A percentile compares a stretch with the other conserved stretches of the same genome.
phyloP scores from a whole-genome alignment of 2,797 vertebrate genomes.

The Siniperca scherzeri region DNA sequence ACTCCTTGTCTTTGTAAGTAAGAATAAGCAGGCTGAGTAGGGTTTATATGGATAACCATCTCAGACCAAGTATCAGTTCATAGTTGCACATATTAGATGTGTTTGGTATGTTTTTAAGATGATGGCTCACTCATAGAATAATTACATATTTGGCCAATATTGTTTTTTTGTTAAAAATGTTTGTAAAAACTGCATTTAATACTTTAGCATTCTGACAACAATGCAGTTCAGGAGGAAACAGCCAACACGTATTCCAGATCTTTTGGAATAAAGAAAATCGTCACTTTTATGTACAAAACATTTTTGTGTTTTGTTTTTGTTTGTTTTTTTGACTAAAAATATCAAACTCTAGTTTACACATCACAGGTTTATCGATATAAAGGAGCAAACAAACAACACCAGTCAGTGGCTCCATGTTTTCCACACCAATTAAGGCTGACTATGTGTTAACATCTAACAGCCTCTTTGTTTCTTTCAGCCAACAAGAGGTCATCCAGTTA shows the following conservation, averaged over 20 bases:
- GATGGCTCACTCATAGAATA: not conserved
- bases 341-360: not conserved
- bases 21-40: not conserved
- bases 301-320: not conserved
- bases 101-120: not conserved
- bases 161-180: no score
- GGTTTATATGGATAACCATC: not conserved
- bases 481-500: not conserved
- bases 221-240: not conserved
- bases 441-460: not conserved
- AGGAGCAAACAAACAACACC: not conserved
- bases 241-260: not conserved
- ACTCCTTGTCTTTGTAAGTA: not conserved
- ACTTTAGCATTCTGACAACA: not conserved
- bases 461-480: not conserved
- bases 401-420: not conserved
- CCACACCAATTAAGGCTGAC: not conserved
- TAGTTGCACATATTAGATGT: not conserved
- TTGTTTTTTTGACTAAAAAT: no score
- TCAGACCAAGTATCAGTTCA: not conserved
- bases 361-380: not conserved
- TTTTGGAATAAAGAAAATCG: not conserved
- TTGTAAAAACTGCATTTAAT: constrained; percentile 4
- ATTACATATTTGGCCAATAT: not conserved
- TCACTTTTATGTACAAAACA: not conserved